Conservation (phyloP, 1,140 invertebrate genomes). For the Zeugodacus cucurbitae region DNA sequence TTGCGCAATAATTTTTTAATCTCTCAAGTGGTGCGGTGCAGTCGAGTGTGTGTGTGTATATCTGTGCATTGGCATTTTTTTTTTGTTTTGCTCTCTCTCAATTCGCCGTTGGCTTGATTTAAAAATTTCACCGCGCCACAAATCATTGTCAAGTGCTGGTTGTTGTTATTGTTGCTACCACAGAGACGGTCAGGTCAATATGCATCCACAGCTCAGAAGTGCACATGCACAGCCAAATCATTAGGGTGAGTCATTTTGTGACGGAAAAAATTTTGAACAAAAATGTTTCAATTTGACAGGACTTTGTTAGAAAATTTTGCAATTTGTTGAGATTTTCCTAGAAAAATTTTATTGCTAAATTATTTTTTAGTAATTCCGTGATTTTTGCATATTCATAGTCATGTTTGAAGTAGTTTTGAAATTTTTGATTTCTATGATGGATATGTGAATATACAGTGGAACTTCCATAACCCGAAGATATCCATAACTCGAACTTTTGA, state of each 20-base stretch:
- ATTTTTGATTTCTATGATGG: too few species aligned
- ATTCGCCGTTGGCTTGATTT: background rate
- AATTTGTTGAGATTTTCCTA: too few species aligned
- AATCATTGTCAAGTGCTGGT: constrained; percentile 8
- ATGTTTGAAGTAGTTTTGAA: too few species aligned
- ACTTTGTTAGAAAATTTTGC: too few species aligned
- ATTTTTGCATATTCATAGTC: too few species aligned
- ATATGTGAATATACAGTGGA: too few species aligned
- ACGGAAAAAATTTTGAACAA: background rate
- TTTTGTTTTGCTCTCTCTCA: background rate
- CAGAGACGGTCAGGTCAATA: background rate
- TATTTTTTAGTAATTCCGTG: too few species aligned
- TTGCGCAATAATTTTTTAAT: background rate
- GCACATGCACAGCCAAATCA: background rate
- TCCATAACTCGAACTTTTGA: too few species aligned
- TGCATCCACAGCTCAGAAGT: background rate
- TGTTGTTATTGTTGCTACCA: background rate
- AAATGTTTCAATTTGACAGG: too few species aligned
- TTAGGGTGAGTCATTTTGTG: background rate
- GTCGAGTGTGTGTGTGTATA: background rate
- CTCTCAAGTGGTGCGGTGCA: background rate
- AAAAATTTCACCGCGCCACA: constrained; percentile 6
- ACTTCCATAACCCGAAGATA: too few species aligned
- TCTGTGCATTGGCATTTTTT: background rate
- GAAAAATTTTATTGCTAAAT: too few species aligned